Conservation (phyloP, 1,140 invertebrate genomes). For the Lepidurus apus region DNA sequence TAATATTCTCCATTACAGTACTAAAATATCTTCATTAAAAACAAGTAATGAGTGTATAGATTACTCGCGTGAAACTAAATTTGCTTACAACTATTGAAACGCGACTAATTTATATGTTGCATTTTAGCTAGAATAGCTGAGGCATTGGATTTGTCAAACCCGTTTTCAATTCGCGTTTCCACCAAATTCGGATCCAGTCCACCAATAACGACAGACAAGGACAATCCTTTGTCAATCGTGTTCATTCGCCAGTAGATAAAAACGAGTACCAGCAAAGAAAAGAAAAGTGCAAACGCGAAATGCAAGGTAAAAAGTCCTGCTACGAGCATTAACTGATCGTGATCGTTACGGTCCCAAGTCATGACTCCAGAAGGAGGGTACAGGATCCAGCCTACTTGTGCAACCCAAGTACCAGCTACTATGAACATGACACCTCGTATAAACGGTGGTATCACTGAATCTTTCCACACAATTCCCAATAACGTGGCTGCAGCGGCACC, state of each 20-base stretch:
- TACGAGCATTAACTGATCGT: not conserved
- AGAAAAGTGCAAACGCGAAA: not conserved
- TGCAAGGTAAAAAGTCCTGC: conserved; percentile 1
- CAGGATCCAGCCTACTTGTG: not conserved
- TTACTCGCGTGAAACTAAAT: no score
- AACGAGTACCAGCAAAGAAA: not conserved
- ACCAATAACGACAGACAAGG: not conserved
- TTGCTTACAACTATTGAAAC: no score
- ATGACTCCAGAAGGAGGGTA: not conserved
- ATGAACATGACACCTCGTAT: not conserved
- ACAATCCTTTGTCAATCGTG: not conserved
- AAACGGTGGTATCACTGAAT: not conserved
- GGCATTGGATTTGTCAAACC: not conserved
- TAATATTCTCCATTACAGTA: no score
- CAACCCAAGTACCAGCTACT: not conserved
- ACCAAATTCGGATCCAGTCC: not conserved
- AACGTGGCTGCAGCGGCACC: not conserved
- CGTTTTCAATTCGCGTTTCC: not conserved
- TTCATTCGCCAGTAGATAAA: not conserved
- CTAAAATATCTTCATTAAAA: no score
- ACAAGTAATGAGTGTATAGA: no score
- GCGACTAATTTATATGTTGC: not conserved
- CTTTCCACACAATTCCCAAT: conserved; percentile 6
- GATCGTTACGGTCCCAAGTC: not conserved
- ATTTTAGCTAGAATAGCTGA: not conserved